A percentile compares a stretch with the other conserved stretches of the same genome.
These are phyloP conservation scores for Tolmerus cingulatus DNA, from an alignment of 2,888 invertebrate genomes.

Conservation along the genomic window DNA sequence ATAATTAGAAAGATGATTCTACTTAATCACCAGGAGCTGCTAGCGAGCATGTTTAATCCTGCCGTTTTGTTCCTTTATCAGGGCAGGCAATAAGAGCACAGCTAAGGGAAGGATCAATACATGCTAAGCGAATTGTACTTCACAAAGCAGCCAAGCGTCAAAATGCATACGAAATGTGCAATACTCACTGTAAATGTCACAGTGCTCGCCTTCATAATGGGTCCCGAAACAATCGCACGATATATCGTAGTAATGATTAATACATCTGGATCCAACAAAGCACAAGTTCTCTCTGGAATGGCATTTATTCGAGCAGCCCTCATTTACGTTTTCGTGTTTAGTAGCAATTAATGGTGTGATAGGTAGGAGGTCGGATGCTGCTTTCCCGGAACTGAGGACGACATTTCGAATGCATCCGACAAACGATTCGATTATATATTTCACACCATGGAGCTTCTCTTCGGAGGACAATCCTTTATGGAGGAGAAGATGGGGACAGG, in stretches of 20 bases:
- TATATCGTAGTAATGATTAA: slow-evolving; percentile 89
- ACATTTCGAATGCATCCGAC: slow-evolving; percentile 91
- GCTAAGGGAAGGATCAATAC: background rate
- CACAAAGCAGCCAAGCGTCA: background rate
- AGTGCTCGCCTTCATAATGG: slow-evolving; percentile 88
- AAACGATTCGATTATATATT: slow-evolving; percentile 92
- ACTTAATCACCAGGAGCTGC: background rate
- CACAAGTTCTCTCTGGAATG: slow-evolving; percentile 83
- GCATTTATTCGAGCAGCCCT: slow-evolving; percentile 87
- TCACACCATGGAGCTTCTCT: slow-evolving; percentile 86
- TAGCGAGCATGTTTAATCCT: background rate
- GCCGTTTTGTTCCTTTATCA: background rate
- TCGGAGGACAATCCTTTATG: slow-evolving; percentile 81
- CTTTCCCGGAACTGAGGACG: slow-evolving; percentile 84
- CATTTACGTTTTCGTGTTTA: slow-evolving; percentile 87
- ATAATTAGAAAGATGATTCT: background rate
- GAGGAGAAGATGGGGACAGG: background rate
- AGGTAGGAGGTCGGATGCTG: slow-evolving; percentile 81
- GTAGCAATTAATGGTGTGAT: slow-evolving; percentile 86
- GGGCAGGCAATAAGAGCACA: background rate
- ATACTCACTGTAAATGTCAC: slow-evolving; percentile 86
- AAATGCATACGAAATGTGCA: slow-evolving; percentile 37
- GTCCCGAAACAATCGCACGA: slow-evolving; percentile 95
- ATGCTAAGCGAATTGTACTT: background rate
- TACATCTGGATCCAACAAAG: slow-evolving; percentile 85